phyloP scores from a whole-genome alignment of 2,113 vertebrate genomes.

The Emydura subglobosa region DNA sequence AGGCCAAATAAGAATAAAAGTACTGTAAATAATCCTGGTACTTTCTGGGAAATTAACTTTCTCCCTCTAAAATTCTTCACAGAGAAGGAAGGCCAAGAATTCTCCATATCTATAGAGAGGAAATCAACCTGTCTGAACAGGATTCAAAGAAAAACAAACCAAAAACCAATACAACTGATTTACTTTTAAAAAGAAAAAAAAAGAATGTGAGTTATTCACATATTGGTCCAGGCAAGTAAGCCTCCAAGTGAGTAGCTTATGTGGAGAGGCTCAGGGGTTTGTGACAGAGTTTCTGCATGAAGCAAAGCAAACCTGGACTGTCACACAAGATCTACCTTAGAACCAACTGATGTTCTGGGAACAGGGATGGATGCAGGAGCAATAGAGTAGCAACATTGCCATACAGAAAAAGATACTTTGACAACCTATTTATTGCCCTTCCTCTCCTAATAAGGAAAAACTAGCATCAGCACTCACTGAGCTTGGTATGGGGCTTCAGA shows the following conservation, averaged over 20 bases:
- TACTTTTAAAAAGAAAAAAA: background rate
- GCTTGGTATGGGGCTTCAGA: background rate
- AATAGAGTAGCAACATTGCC: constrained; percentile 36
- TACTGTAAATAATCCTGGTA: background rate
- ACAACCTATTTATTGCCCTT: background rate
- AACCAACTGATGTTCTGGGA: background rate
- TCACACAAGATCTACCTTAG: background rate
- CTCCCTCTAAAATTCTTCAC: background rate
- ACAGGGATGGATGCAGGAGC: background rate
- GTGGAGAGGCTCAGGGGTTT: background rate
- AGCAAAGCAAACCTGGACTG: background rate
- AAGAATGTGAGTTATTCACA: background rate
- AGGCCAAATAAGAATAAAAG: background rate
- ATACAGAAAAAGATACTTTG: background rate
- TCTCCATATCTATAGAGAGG: background rate
- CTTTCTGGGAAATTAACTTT: background rate
- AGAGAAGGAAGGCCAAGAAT: background rate
- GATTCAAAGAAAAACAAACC: background rate
- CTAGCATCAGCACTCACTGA: background rate
- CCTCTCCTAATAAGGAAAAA: background rate
- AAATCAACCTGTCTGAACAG: fast-evolving
- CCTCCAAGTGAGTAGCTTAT: background rate
- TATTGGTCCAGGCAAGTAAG: background rate
- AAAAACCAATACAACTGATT: background rate
- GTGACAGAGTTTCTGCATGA: background rate